These are phyloP conservation scores for Spondyliosoma cantharus DNA, from an alignment of 2,797 vertebrate genomes.

Conservation along the genomic window DNA sequence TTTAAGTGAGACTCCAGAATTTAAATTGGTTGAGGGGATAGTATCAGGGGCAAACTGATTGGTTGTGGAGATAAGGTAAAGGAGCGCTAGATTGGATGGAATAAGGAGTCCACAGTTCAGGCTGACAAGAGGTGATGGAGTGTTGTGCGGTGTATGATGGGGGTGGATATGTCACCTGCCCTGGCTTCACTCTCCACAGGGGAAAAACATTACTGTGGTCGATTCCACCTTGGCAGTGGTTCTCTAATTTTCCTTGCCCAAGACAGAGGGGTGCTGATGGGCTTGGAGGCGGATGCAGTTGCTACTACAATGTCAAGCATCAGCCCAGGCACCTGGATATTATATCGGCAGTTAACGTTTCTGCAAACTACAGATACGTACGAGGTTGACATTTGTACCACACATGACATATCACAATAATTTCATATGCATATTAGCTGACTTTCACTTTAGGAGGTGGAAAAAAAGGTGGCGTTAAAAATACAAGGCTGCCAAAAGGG, in stretches of 20 bases:
- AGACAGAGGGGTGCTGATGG: conserved; percentile 36
- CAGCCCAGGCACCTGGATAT: no score
- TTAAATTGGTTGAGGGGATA: conserved; percentile 57
- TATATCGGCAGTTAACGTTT: no score
- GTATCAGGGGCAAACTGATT: conserved; percentile 55
- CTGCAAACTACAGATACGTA: no score
- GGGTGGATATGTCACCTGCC: conserved; percentile 73
- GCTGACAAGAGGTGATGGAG: conserved; percentile 74
- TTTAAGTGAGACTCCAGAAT: conserved; percentile 56
- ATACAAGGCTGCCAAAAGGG: no score
- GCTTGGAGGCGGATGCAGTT: conserved; percentile 40
- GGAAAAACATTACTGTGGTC: conserved; percentile 69
- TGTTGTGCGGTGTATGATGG: conserved; percentile 65
- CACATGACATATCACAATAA: no score
- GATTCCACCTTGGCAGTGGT: conserved; percentile 61
- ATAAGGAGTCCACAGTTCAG: conserved; percentile 56
- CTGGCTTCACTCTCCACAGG: conserved; percentile 57
- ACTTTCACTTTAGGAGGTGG: no score
- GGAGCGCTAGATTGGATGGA: conserved; percentile 57
- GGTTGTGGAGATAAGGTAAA: conserved; percentile 57
- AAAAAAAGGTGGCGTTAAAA: no score
- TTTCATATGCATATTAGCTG: no score
- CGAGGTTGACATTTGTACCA: no score
- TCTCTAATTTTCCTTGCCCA: conserved; percentile 59
- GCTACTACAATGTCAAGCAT: neutral